A percentile compares a stretch with the other conserved stretches of the same genome.
phyloP scores from a whole-genome alignment of 2,888 invertebrate species.

The Ectemnius cavifrons region DNA sequence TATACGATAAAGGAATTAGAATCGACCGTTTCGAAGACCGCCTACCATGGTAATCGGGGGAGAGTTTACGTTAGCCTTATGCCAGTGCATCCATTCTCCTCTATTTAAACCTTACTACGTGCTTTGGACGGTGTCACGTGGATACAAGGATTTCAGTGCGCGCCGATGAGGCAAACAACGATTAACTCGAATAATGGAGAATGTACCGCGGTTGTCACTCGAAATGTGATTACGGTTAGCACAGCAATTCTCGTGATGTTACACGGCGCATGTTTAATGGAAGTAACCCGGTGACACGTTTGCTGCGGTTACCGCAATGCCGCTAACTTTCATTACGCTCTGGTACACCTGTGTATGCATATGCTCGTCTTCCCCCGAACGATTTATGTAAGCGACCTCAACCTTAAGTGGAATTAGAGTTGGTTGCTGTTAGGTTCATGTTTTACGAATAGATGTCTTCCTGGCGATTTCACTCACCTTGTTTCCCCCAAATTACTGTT shows the following conservation, averaged over 20 bases:
- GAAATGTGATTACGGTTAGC: conserved; percentile 31
- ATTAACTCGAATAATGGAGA: conserved; percentile 34
- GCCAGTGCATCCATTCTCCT: too few relatives aligned
- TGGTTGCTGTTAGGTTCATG: too few relatives aligned
- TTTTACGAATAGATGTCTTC: too few relatives aligned
- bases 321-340: conserved; percentile 34
- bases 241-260: conserved; percentile 34
- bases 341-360: background rate
- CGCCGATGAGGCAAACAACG: conserved; percentile 8
- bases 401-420: conserved; percentile 23
- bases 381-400: conserved; percentile 39
- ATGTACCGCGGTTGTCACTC: conserved; percentile 13
- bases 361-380: background rate
- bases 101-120: too few relatives aligned
- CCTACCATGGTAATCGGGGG: too few relatives aligned
- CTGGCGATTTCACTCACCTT: too few relatives aligned
- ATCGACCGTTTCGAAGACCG: too few relatives aligned
- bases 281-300: conserved; percentile 46
- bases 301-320: conserved; percentile 40
- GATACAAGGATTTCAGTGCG: background rate
- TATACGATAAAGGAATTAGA: too few relatives aligned
- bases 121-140: background rate
- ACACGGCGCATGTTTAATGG: conserved; percentile 31
- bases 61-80: too few relatives aligned
- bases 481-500: too few relatives aligned